Conservation (phyloP, 2,113 vertebrate genomes). For the Melanotaenia duboulayi region DNA sequence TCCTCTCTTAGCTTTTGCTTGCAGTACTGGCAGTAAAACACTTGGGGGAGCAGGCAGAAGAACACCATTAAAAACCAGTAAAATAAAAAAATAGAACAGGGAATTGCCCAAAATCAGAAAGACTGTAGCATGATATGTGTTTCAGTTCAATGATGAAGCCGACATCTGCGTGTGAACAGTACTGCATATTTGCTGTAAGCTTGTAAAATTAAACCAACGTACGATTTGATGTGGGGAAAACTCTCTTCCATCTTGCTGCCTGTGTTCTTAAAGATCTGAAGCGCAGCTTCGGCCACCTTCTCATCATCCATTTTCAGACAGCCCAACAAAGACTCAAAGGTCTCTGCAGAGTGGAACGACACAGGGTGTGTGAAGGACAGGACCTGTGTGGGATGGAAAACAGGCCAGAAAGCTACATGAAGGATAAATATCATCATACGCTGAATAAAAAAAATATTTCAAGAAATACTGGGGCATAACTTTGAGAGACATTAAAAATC, state of each 20-base stretch:
- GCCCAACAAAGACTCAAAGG: slow-evolving; percentile 95
- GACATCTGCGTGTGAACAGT: neutral
- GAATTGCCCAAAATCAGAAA: neutral
- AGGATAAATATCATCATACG: neutral
- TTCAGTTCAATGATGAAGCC: neutral
- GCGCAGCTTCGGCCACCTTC: slow-evolving; percentile 96
- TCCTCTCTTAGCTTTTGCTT: slow-evolving; percentile 97
- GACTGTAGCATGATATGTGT: neutral
- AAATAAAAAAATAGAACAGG: neutral
- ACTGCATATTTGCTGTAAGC: too few relatives aligned
- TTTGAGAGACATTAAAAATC: slow-evolving; percentile 7
- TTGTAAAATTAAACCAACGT: slow-evolving; percentile 70
- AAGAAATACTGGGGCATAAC: neutral
- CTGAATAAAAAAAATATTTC: neutral
- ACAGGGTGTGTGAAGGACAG: slow-evolving; percentile 98
- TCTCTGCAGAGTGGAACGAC: slow-evolving; percentile 98
- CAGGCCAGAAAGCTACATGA: neutral
- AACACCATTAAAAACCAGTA: slow-evolving; percentile 11
- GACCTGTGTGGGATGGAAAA: slow-evolving; percentile 81
- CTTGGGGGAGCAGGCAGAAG: slow-evolving; percentile 76
- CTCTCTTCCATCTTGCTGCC: slow-evolving; percentile 97
- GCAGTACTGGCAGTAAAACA: slow-evolving; percentile 94
- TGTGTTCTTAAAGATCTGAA: slow-evolving; percentile 98
- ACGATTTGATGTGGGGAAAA: slow-evolving; percentile 98
- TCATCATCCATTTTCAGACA: slow-evolving; percentile 99